Percentiles rank a stretch among this genome's conserved stretches.
These are phyloP conservation scores for Andrena fulva DNA, from an alignment of 2,888 invertebrate species.

Conservation along the genomic window DNA sequence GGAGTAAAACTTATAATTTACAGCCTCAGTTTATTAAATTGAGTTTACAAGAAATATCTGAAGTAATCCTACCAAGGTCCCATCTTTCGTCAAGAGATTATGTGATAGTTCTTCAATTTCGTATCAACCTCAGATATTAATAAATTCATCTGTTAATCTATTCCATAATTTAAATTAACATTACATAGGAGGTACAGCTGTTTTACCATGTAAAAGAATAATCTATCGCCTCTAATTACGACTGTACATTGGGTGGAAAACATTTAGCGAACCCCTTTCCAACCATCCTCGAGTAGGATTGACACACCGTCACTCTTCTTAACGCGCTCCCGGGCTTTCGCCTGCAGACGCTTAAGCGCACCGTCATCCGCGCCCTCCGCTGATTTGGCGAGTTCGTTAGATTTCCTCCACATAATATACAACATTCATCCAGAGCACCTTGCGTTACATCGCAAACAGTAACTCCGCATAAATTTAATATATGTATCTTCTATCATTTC, in stretches of 20 bases:
- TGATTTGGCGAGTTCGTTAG: neutral
- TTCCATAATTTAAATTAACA: slow-evolving; percentile 58
- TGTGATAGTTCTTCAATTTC: slow-evolving; percentile 29
- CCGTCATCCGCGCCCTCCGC: neutral
- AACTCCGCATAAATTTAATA: slow-evolving; percentile 36
- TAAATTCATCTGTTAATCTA: slow-evolving; percentile 50
- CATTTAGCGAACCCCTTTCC: neutral
- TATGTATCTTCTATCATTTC: slow-evolving; percentile 19
- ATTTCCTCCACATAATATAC: slow-evolving; percentile 12
- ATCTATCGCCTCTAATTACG: slow-evolving; percentile 46
- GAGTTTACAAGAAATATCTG: slow-evolving; percentile 47
- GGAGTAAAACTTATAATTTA: slow-evolving; percentile 69
- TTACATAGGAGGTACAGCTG: slow-evolving; percentile 47
- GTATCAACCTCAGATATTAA: slow-evolving; percentile 39
- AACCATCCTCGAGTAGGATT: too few relatives aligned
- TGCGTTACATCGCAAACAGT: slow-evolving; percentile 30
- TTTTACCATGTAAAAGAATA: slow-evolving; percentile 64
- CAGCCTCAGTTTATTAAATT: slow-evolving; percentile 62
- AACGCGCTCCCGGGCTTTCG: neutral
- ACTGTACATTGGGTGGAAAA: slow-evolving; percentile 25
- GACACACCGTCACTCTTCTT: neutral
- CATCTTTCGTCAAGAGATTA: slow-evolving; percentile 42
- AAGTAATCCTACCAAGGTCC: slow-evolving; percentile 55
- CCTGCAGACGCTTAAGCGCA: neutral
- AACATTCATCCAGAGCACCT: slow-evolving; percentile 39